Conservation (phyloP, 2,888 invertebrate genomes). For the Acanthococcus lagerstroemiae region DNA sequence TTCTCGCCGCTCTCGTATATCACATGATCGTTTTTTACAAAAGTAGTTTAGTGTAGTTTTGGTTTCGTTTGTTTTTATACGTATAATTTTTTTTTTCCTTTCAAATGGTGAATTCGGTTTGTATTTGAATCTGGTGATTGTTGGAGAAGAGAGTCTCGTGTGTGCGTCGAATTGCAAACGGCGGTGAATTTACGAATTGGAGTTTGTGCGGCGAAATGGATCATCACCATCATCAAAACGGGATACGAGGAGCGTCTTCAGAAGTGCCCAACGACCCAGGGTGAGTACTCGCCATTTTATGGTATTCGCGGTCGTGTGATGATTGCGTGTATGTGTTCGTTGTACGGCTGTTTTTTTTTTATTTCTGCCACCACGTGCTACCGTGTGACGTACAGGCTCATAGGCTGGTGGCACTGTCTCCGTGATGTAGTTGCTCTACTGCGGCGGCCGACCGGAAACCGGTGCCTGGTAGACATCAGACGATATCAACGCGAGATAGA, state of each 20-base stretch:
- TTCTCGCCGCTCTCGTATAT: not conserved
- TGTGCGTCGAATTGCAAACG: not conserved
- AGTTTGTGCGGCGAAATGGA: slow-evolving; percentile 5
- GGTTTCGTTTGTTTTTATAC: not conserved
- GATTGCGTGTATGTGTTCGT: too few species aligned
- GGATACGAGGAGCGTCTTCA: slow-evolving; percentile 25
- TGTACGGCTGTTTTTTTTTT: too few species aligned
- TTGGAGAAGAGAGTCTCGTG: not conserved
- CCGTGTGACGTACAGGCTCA: too few species aligned
- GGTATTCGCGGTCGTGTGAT: not conserved
- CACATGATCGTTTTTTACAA: too few species aligned
- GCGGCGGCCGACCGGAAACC: too few species aligned
- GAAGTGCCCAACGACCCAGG: slow-evolving; percentile 30
- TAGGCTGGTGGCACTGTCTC: too few species aligned
- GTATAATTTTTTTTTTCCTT: not conserved
- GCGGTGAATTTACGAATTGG: too few species aligned
- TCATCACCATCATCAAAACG: slow-evolving; percentile 32
- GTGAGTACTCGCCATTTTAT: slow-evolving; percentile 8
- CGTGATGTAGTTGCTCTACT: too few species aligned
- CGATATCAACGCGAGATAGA: too few species aligned
- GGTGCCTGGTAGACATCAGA: too few species aligned
- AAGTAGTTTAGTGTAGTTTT: too few species aligned
- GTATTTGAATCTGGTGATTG: not conserved
- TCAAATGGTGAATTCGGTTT: not conserved
- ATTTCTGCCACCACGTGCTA: too few species aligned